Percentiles rank a stretch among this genome's conserved stretches.
Evolutionary conservation across 1,140 invertebrate species (phyloP).

Genomic region (Drosophila leontia): DNA sequence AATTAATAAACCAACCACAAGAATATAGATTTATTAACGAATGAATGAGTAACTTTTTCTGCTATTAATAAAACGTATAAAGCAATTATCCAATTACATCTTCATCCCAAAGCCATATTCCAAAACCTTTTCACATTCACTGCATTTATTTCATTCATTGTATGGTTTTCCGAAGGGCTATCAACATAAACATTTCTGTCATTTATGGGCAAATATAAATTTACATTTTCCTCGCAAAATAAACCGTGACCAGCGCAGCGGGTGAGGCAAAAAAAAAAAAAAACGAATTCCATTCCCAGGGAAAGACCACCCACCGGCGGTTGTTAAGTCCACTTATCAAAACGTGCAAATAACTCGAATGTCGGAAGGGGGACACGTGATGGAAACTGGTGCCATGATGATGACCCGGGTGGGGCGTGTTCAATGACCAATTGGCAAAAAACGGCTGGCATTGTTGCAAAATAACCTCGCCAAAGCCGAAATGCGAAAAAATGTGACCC

Average conservation of each 20-base stretch:
- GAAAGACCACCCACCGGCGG: slow-evolving; percentile 23
- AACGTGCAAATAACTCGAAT: slow-evolving; percentile 80
- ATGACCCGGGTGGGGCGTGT: slow-evolving; percentile 65
- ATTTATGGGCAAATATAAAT: slow-evolving; percentile 46
- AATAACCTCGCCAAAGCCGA: slow-evolving; percentile 7
- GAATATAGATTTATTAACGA: not conserved
- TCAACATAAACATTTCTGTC: slow-evolving; percentile 50
- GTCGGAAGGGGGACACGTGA: slow-evolving; percentile 47
- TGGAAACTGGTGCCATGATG: slow-evolving; percentile 45
- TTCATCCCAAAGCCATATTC: not conserved
- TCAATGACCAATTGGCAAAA: slow-evolving; percentile 61
- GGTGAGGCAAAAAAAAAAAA: slow-evolving; percentile 18
- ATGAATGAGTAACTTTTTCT: no score
- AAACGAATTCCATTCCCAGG: not conserved
- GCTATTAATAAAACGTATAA: not conserved
- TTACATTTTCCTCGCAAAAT: slow-evolving; percentile 35
- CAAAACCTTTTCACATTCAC: slow-evolving; percentile 7
- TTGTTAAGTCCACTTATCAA: slow-evolving; percentile 81
- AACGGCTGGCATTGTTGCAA: slow-evolving; percentile 47
- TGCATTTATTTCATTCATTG: slow-evolving; percentile 15
- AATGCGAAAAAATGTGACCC: slow-evolving; percentile 28
- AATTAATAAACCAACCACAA: not conserved
- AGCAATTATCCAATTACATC: slow-evolving; percentile 10
- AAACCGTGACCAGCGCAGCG: slow-evolving; percentile 26
- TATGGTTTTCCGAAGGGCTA: slow-evolving; percentile 21